Conservation (phyloP, 1,140 invertebrate genomes). For the Trinorchestia longiramus region DNA sequence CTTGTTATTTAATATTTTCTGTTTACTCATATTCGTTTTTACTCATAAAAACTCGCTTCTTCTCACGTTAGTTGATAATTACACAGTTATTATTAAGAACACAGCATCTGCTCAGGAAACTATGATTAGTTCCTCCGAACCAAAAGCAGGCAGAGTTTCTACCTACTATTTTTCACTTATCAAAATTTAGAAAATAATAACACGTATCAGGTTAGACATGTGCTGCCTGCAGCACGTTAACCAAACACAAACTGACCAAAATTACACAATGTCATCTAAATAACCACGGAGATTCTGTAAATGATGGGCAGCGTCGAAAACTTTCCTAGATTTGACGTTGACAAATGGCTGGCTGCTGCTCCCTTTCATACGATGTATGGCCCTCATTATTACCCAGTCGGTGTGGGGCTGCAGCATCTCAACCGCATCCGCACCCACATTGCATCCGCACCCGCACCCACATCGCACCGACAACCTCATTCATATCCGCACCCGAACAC, state of each 20-base stretch:
- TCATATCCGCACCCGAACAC: too few species aligned
- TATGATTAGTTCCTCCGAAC: neutral
- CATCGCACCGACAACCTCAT: neutral
- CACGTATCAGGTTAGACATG: conserved; percentile 52
- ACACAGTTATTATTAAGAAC: neutral
- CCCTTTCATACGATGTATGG: neutral
- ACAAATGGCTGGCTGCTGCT: neutral
- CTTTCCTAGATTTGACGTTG: conserved; percentile 33
- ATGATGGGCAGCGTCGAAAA: neutral
- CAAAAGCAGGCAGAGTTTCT: neutral
- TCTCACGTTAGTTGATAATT: neutral
- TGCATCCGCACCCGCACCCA: too few species aligned
- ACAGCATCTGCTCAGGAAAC: neutral
- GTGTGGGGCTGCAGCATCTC: neutral
- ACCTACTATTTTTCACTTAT: conserved; percentile 47
- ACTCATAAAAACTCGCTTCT: neutral
- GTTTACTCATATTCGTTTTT: neutral
- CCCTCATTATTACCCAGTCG: neutral
- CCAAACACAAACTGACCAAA: conserved; percentile 49
- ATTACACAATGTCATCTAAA: conserved; percentile 54
- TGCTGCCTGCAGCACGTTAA: conserved; percentile 47
- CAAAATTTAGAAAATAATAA: conserved; percentile 35
- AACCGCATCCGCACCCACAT: neutral
- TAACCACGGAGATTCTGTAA: neutral
- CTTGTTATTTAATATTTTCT: too few species aligned